Percentiles rank a stretch among this genome's conserved stretches.
Evolutionary conservation across 2,113 vertebrate species (phyloP).

Genomic region (Pomatostomus ruficeps): DNA sequence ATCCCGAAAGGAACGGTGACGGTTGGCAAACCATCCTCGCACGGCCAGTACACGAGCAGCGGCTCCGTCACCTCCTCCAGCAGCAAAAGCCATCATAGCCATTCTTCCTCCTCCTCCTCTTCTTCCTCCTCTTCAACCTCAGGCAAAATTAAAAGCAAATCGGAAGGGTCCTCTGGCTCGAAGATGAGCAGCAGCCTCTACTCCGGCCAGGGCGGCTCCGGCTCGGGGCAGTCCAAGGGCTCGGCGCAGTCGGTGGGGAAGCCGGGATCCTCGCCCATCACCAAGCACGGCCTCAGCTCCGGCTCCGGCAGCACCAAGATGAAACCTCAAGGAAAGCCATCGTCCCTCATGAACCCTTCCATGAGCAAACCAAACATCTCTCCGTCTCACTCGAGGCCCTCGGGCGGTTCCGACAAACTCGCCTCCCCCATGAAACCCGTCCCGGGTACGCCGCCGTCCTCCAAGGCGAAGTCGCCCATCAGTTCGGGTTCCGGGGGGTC

Average conservation of each 20-base stretch:
- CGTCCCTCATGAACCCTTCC: constrained; percentile 92
- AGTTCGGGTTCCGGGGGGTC: constrained; percentile 84
- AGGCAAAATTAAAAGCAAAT: constrained; percentile 92
- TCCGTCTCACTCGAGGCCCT: constrained; percentile 92
- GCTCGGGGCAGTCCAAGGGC: constrained; percentile 86
- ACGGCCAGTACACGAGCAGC: constrained; percentile 90
- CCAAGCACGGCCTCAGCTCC: constrained; percentile 85
- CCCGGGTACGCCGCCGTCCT: constrained; percentile 92
- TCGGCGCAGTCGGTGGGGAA: constrained; percentile 90
- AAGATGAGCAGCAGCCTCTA: constrained; percentile 85
- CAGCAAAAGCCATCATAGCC: constrained; percentile 94
- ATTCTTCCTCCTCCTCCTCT: constrained; percentile 86
- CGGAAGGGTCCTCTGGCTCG: constrained; percentile 85
- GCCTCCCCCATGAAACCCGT: constrained; percentile 96
- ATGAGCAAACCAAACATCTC: constrained; percentile 96
- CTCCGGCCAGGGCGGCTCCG: constrained; percentile 74
- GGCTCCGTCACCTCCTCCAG: constrained; percentile 80
- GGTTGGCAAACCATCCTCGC: constrained; percentile 91
- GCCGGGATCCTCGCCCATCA: constrained; percentile 91
- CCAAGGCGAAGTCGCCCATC: constrained; percentile 96
- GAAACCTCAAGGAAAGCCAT: constrained; percentile 93
- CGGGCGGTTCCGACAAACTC: constrained; percentile 86
- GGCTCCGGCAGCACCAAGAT: constrained; percentile 84
- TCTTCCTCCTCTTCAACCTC: constrained; percentile 83
- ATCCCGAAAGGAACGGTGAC: constrained; percentile 93